Conservation (phyloP, 2,113 vertebrate genomes). For the Lutjanus erythropterus region DNA sequence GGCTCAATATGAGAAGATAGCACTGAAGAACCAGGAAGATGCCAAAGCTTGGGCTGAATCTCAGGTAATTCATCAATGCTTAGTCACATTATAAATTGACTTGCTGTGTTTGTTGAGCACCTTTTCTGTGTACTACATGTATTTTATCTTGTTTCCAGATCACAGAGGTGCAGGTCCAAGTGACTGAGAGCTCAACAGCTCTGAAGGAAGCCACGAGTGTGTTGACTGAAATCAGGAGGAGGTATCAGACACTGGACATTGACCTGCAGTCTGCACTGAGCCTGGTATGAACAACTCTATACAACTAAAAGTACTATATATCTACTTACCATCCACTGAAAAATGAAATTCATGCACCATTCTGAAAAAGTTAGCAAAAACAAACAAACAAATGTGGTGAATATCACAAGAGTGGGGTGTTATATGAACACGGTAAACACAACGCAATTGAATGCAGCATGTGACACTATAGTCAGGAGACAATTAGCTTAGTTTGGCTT, state of each 20-base stretch:
- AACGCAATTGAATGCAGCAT: no score
- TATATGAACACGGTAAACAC: no score
- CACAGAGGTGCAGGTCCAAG: conserved; percentile 82
- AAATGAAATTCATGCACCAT: no score
- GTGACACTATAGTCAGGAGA: no score
- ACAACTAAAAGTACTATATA: no score
- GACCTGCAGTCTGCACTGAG: conserved; percentile 89
- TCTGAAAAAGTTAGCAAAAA: no score
- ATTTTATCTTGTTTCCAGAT: conserved; percentile 79
- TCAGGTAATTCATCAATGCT: conserved; percentile 79
- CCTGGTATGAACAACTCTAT: conserved; percentile 87
- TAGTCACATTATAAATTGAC: neutral
- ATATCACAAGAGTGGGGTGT: no score
- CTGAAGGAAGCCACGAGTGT: conserved; percentile 84
- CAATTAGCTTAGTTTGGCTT: no score
- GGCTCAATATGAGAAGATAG: conserved; percentile 88
- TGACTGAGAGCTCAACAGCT: conserved; percentile 83
- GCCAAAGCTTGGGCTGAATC: conserved; percentile 87
- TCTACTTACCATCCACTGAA: no score
- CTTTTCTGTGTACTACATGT: neutral
- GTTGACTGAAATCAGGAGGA: conserved; percentile 84
- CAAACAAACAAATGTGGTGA: no score
- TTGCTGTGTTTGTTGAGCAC: neutral
- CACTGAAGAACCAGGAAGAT: conserved; percentile 89
- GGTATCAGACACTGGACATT: conserved; percentile 87